Evolutionary conservation across 2,888 invertebrate genomes (phyloP).

Genomic region (Scaptomyza polygonia): DNA sequence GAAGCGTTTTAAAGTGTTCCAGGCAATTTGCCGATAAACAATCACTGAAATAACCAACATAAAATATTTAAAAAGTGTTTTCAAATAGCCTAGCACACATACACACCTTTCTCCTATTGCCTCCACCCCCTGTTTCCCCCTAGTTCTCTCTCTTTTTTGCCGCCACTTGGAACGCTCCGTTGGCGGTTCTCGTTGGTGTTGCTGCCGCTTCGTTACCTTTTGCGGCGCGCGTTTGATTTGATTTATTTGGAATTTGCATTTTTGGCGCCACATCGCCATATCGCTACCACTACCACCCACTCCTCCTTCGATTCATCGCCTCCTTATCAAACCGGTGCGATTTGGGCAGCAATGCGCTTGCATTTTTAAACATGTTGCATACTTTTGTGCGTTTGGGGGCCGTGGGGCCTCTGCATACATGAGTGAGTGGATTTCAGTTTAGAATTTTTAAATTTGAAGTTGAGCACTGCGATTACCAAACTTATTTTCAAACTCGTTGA

Average conservation of each 20-base stretch:
- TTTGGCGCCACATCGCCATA: constrained; percentile 42
- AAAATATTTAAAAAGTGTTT: constrained; percentile 75
- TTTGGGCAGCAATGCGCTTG: constrained; percentile 48
- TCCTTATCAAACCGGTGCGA: background rate
- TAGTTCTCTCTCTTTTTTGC: background rate
- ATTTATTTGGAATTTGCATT: constrained; percentile 78
- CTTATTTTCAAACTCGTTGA: background rate
- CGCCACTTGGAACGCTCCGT: constrained; percentile 23
- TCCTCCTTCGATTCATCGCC: too few species aligned
- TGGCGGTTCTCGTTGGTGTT: constrained; percentile 68
- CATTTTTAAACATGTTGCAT: constrained; percentile 76
- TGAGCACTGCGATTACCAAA: background rate
- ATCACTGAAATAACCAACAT: constrained; percentile 77
- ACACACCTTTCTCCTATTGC: background rate
- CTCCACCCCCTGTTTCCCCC: background rate
- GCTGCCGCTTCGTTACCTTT: constrained; percentile 82
- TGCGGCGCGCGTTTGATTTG: constrained; percentile 77
- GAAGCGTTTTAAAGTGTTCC: constrained; percentile 83
- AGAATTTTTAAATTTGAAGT: constrained; percentile 48
- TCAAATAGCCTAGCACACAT: constrained; percentile 54
- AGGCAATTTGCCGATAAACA: constrained; percentile 82
- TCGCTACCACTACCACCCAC: background rate
- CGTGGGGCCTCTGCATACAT: constrained; percentile 44
- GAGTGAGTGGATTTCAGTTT: constrained; percentile 45
- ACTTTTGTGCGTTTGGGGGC: constrained; percentile 68